phyloP scores from a whole-genome alignment of 2,113 vertebrate genomes.

The Brachyhypopomus gauderio region DNA sequence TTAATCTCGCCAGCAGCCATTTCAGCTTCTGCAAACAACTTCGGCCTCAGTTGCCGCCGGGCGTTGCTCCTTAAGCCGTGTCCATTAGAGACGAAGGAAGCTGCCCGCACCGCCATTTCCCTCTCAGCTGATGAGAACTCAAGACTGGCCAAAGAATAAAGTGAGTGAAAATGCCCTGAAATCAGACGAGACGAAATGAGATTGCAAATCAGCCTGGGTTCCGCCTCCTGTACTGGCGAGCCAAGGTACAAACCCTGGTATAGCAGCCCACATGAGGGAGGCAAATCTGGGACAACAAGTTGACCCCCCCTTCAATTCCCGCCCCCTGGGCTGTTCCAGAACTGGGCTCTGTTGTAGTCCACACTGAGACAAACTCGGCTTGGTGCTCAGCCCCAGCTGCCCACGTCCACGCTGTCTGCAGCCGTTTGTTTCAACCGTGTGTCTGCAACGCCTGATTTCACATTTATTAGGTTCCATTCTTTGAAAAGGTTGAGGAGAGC shows the following conservation, averaged over 20 bases:
- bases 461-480: no score
- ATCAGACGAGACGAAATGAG: background rate
- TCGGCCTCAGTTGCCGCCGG: background rate
- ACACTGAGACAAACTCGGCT: no score
- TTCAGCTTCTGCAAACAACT: slow-evolving; percentile 15
- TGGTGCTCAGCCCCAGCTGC: no score
- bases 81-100: background rate
- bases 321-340: background rate
- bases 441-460: no score
- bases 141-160: slow-evolving; percentile 17
- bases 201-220: background rate
- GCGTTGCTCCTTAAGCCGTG: background rate
- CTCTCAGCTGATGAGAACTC: background rate
- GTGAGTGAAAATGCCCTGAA: background rate
- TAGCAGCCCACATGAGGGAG: background rate
- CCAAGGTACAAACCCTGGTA: background rate
- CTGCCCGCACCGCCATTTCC: background rate
- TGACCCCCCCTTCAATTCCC: background rate
- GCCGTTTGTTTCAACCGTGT: no score
- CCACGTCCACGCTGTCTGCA: no score
- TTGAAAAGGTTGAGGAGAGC: no score
- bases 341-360: background rate
- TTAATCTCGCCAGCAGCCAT: slow-evolving; percentile 7
- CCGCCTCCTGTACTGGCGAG: no score
- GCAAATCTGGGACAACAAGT: background rate